Evolutionary conservation across 2,888 invertebrate genomes (phyloP), one percentile per base, ranked within the genome.

Genomic region (Hofmannophila pseudospretella): DNA sequence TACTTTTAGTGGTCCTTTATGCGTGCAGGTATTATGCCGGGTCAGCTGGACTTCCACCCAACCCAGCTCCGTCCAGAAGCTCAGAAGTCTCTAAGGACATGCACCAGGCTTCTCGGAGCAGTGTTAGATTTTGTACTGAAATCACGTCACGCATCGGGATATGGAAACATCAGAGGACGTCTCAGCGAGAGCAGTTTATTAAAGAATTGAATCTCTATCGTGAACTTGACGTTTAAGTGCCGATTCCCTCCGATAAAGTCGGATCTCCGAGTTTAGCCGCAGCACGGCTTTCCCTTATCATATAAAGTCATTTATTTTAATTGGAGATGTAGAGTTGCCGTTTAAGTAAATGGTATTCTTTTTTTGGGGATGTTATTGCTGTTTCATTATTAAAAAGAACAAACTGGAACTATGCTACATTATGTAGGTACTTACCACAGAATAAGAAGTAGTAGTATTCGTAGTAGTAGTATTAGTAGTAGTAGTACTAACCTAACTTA

Each of bases 201-300:
- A 78, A 72, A 79, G 79, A 78, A 71, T 63, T 73, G 79, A 74
- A 77, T 71, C 72, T 59, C 78, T 73, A 78, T 81, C 78, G 76
- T 69, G 57, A 61, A 58, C 68, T 55, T 67, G 73, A 66, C 71
- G 69, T 71, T 75, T 75, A 77, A 73, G 72, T 74, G 71, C 61
- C 74, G 69, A 74, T 69, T 59, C 48, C 41, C 49, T 49, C 44
- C 64, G 55, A 66, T 64, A 60, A 66, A 69, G 45, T 23, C 23
- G n/a, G 23, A 23, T n/a, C 7, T 23, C 23, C n/a, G n/a, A 23
- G 8, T 23, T n/a, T n/a, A 4, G 22, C 5, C 40, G 32, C 36
- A 40, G 42, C 42, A 33, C 45, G 25, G 28, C 19, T n/a, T 45
- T 44, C 40, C 36, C 41, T 33, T 36, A 30, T 33, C 38, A 38